Conservation (phyloP, 2,113 vertebrate genomes). For the Lonchura striata region DNA sequence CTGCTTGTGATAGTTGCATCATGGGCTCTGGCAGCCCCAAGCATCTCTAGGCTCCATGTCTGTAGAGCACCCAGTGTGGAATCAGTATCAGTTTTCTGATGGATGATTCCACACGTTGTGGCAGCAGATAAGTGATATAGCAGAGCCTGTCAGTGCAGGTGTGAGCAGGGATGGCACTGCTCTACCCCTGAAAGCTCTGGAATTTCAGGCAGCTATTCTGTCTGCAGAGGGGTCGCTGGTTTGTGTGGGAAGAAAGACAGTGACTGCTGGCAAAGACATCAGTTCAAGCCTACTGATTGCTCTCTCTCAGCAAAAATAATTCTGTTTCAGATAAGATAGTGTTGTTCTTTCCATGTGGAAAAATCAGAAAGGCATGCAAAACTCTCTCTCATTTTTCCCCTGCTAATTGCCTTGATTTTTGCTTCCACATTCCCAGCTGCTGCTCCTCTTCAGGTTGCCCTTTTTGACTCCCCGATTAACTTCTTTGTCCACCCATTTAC, state of each 20-base stretch:
- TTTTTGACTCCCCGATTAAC: slow-evolving; percentile 60
- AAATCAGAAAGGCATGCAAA: slow-evolving; percentile 5
- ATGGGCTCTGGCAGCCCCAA: rapidly evolving
- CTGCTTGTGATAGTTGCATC: not conserved
- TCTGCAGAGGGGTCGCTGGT: rapidly evolving
- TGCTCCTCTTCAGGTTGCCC: slow-evolving; percentile 48
- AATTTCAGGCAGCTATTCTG: not conserved
- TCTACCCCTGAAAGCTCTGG: not conserved
- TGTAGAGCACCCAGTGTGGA: not conserved
- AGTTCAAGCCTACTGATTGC: not conserved
- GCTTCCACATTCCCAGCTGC: slow-evolving; percentile 48
- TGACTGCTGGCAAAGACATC: not conserved
- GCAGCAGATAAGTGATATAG: not conserved
- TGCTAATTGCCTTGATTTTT: slow-evolving; percentile 40
- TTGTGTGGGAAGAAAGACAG: not conserved
- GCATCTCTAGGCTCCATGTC: not conserved
- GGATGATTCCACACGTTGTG: rapidly evolving
- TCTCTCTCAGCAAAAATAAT: slow-evolving; percentile 24
- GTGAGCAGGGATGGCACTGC: not conserved
- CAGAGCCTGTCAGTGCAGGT: not conserved
- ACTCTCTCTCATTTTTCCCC: slow-evolving; percentile 5
- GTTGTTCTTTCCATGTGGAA: slow-evolving; percentile 37
- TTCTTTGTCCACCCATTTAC: slow-evolving; percentile 61
- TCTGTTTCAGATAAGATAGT: not conserved
- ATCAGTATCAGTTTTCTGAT: not conserved